Evolutionary conservation across 2,113 vertebrate species (phyloP).

Genomic region (Dipodomys ordii): DNA sequence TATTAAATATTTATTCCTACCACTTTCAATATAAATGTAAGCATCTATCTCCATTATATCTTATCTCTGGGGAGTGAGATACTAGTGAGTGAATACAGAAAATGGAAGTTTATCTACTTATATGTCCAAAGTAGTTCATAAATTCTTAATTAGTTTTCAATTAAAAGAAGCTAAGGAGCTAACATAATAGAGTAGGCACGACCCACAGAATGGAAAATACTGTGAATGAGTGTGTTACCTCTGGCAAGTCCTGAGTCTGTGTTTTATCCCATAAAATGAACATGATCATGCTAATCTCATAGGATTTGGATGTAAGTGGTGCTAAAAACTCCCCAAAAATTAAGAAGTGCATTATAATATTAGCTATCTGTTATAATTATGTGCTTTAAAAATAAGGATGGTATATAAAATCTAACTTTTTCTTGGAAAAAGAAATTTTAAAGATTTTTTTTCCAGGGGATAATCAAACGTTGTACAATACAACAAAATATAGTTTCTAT

Average conservation of each 20-base stretch:
- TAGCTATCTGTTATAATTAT: conserved; percentile 21
- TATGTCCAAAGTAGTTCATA: conserved; percentile 45
- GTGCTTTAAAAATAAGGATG: conserved; percentile 40
- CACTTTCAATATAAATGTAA: conserved; percentile 48
- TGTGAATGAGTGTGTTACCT: neutral
- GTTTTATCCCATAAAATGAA: conserved; percentile 2
- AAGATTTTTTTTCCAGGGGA: neutral
- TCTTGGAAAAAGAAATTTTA: conserved; percentile 50
- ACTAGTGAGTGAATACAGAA: conserved; percentile 46
- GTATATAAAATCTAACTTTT: neutral
- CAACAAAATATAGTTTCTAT: conserved; percentile 34
- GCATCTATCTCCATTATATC: conserved; percentile 49
- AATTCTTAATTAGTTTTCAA: conserved; percentile 69
- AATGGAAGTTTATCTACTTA: conserved; percentile 63
- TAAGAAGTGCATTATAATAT: conserved; percentile 36
- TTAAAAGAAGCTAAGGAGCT: conserved; percentile 37
- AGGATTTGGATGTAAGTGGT: neutral
- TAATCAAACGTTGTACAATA: neutral
- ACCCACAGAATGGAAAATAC: neutral
- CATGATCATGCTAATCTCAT: neutral
- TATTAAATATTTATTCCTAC: conserved; percentile 64
- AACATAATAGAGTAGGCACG: neutral
- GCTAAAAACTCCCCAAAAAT: neutral
- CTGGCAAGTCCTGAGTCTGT: neutral
- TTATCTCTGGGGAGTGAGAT: conserved; percentile 16